Evolutionary conservation across 2,113 vertebrate species (phyloP).

Genomic region (Paracanthobrama guichenoti): DNA sequence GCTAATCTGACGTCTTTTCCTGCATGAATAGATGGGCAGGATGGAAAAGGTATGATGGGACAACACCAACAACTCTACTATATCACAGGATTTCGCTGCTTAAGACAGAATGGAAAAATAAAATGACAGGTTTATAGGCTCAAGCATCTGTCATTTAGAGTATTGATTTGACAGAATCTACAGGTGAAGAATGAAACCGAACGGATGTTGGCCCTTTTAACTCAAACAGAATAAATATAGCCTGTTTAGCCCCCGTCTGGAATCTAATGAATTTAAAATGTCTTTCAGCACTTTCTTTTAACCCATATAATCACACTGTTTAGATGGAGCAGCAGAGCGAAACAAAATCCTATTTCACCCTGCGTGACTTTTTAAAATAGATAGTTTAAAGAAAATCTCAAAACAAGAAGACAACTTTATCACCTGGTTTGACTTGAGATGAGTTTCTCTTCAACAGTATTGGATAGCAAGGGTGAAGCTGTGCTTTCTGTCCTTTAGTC

Average conservation of each 20-base stretch:
- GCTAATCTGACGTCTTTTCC: slow-evolving; percentile 15
- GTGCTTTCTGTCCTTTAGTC: neutral
- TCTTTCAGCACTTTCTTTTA: neutral
- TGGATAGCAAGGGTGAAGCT: neutral
- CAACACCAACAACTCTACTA: neutral
- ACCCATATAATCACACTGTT: neutral
- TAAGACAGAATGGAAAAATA: neutral
- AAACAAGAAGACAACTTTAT: neutral
- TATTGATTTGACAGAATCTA: neutral
- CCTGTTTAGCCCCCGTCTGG: neutral
- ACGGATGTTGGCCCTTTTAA: neutral
- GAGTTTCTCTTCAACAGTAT: neutral
- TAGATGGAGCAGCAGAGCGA: neutral
- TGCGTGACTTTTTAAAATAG: neutral
- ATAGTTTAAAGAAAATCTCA: neutral
- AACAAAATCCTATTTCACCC: neutral
- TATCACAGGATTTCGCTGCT: neutral
- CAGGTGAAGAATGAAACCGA: neutral
- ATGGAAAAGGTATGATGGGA: neutral
- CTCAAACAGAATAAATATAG: neutral
- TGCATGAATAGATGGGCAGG: neutral
- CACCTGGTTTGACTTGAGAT: neutral
- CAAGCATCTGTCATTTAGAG: neutral
- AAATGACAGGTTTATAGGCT: slow-evolving; percentile 3
- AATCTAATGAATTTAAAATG: neutral